Percentiles rank a stretch among this genome's conserved stretches.
Evolutionary conservation across 1,140 invertebrate species (phyloP).

Genomic region (Zaprionus kolodkinae): DNA sequence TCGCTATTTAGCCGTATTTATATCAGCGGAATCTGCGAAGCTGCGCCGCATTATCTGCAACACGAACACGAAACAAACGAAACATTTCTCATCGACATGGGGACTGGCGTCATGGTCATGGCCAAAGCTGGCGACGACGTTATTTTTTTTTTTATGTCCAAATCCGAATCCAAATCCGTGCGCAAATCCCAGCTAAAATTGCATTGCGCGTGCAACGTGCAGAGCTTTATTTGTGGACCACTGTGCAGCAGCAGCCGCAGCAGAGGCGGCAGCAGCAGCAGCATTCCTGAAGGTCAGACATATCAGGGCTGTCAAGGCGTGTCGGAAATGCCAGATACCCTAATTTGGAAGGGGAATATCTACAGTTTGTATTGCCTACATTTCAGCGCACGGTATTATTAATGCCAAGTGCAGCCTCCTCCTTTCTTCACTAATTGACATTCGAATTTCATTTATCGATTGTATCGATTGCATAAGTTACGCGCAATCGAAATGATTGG

Average conservation of each 20-base stretch:
- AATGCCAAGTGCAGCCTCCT: not conserved
- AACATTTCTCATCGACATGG: not conserved
- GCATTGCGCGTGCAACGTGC: not conserved
- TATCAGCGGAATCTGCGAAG: not conserved
- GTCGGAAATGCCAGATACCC: not conserved
- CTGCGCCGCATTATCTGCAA: not conserved
- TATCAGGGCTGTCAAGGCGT: not conserved
- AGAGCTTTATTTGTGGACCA: not conserved
- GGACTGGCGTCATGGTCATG: not conserved
- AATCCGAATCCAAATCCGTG: conserved; percentile 11
- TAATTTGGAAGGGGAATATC: not conserved
- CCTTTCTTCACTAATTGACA: not conserved
- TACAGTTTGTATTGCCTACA: conserved; percentile 2
- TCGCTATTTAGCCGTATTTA: not conserved
- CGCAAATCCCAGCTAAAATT: conserved; percentile 2
- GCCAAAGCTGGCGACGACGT: not conserved
- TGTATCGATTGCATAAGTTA: not conserved
- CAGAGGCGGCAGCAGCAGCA: not conserved
- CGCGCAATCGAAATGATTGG: not conserved
- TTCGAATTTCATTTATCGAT: not conserved
- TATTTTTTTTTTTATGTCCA: conserved; percentile 4
- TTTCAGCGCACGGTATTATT: not conserved
- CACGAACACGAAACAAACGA: not conserved
- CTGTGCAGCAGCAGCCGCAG: not conserved
- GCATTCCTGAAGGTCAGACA: not conserved